phyloP scores from a whole-genome alignment of 2,888 invertebrate species.

The Sceliomorpha sp. region DNA sequence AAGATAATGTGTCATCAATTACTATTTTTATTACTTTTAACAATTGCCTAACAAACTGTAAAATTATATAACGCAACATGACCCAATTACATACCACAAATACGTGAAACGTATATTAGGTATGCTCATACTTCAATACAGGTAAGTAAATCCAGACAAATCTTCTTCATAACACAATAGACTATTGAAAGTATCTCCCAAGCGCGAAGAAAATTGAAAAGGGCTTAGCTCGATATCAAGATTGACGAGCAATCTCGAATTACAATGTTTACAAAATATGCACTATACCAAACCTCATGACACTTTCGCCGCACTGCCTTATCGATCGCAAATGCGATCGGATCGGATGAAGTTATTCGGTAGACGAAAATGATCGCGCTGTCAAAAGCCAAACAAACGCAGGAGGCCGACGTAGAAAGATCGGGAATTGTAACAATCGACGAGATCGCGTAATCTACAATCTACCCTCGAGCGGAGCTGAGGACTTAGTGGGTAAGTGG shows the following conservation, averaged over 20 bases:
- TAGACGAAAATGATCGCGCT: conserved; percentile 12
- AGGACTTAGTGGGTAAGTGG: conserved; percentile 22
- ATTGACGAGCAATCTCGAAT: conserved; percentile 65
- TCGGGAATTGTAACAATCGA: conserved; percentile 48
- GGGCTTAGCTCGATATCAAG: conserved; percentile 51
- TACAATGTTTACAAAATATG: conserved; percentile 73
- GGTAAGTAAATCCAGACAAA: no score
- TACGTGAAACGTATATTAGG: no score
- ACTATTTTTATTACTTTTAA: no score
- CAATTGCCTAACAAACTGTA: no score
- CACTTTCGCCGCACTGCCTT: conserved; percentile 8
- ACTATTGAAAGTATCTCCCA: no score
- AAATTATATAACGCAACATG: no score
- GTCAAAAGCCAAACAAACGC: conserved; percentile 55
- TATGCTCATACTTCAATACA: no score
- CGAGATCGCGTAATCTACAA: conserved; percentile 34
- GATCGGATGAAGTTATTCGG: conserved; percentile 10
- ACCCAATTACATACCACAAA: no score
- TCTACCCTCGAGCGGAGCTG: conserved; percentile 42
- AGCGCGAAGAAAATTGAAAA: no score
- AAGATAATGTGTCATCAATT: no score
- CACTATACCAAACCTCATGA: conserved; percentile 16
- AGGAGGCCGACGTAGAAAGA: conserved; percentile 2
- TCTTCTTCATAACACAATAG: no score
- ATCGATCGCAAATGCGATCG: conserved; percentile 34